Percentiles rank a stretch among this genome's conserved stretches.
phyloP scores from a whole-genome alignment of 1,140 invertebrate genomes.

The Episyrphus balteatus region DNA sequence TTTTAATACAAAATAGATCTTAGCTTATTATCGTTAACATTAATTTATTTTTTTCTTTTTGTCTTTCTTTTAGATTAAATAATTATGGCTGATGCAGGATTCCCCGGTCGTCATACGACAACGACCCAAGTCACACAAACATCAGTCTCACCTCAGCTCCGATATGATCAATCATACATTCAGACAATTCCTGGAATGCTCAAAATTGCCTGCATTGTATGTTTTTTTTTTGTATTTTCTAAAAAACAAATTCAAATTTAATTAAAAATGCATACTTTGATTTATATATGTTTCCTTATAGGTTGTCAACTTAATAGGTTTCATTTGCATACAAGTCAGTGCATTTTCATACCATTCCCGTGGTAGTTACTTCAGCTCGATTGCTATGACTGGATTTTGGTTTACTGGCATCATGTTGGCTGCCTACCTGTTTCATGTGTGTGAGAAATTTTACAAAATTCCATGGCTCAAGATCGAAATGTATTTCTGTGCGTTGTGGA shows the following conservation, averaged over 20 bases:
- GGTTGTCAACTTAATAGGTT: slow-evolving; percentile 65
- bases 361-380: slow-evolving; percentile 63
- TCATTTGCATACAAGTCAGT: slow-evolving; percentile 67
- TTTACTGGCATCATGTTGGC: slow-evolving; percentile 67
- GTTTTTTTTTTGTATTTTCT: slow-evolving; percentile 23
- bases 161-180: slow-evolving; percentile 62
- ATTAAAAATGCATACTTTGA: too few species aligned
- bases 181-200: slow-evolving; percentile 61
- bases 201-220: slow-evolving; percentile 69
- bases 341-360: slow-evolving; percentile 41
- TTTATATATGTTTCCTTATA: slow-evolving; percentile 41
- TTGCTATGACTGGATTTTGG: slow-evolving; percentile 77
- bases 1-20: too few species aligned
- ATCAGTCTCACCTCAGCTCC: slow-evolving; percentile 52
- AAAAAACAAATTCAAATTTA: too few species aligned
- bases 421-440: slow-evolving; percentile 74
- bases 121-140: slow-evolving; percentile 55
- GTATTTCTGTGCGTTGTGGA: slow-evolving; percentile 58
- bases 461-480: slow-evolving; percentile 82
- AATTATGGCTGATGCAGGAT: slow-evolving; percentile 51
- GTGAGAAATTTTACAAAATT: slow-evolving; percentile 73
- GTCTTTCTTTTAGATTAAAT: not conserved
- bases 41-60: too few species aligned
- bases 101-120: slow-evolving; percentile 56
- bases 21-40: too few species aligned